Base-by-base conservation (phyloP, 2,113 vertebrate species). In the Perccottus glenii region DNA sequence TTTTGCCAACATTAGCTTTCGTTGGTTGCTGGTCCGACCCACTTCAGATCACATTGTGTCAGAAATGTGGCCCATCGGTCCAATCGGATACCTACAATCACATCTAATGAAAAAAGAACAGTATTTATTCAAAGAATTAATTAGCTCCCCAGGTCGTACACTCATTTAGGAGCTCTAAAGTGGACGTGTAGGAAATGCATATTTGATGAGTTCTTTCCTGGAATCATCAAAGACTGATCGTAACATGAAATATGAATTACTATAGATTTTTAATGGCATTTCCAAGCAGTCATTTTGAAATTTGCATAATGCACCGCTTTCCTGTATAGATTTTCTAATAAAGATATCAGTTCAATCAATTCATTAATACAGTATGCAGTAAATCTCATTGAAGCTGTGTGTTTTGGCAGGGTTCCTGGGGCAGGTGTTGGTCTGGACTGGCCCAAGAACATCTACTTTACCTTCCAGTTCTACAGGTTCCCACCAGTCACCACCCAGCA, bases 401-500 rank as follows among this genome's bases (percentile, higher is more conserved):
- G 0, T 79, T 10, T 73, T 70, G 60, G 46, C 85, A 98, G 98
- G 84, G 68, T 87, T 12, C 74, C 85, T 8, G 75, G 78, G 64
- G 82, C 84, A 0, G 42, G 75, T 0, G 4, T 38, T 0, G 78
- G 80, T 19, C 46, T 67, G 0, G 86, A 78, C 0, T 95, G 94
- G 94, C 96, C 95, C 0, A 69, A 65, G 49, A 94, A 90, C 2
- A 52, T 99, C 77, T 93, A 95, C 80, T 93, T 99, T 87, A 99
- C 95, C 64, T 97, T 99, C 93, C 97, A 98, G 92, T 95, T 99
- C 75, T 99, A 98, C 80, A 95, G 95, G 11, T 98, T 99, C 52
- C 94, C 94, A 0, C 93, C 93, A 0, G 85, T 92, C 52, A 95
- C 92, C 1, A 95, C 95, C 0, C 93, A 95, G 0, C 91, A 90